phyloP scores from a whole-genome alignment of 2,888 invertebrate genomes.

The Lochmaea crataegi region DNA sequence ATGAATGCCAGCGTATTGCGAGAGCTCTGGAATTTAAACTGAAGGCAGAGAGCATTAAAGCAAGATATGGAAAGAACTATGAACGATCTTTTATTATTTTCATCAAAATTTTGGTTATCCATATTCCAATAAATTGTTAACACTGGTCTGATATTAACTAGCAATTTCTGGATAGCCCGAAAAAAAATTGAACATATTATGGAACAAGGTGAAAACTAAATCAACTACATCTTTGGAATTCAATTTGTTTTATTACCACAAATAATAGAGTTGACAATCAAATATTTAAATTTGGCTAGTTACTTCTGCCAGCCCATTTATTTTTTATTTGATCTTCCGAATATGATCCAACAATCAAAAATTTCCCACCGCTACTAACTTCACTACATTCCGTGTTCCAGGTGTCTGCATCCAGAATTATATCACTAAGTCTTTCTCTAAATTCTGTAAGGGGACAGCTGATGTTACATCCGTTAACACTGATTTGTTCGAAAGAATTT shows the following conservation, averaged over 20 bases:
- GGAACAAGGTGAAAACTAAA: too few relatives aligned
- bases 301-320: background rate
- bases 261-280: background rate
- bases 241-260: background rate
- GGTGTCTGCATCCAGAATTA: background rate
- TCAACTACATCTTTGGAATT: background rate
- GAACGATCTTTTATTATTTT: too few relatives aligned
- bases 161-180: too few relatives aligned
- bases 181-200: too few relatives aligned
- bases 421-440: background rate
- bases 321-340: background rate
- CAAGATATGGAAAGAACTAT: too few relatives aligned
- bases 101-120: too few relatives aligned
- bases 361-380: background rate
- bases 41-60: too few relatives aligned
- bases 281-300: background rate
- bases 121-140: too few relatives aligned
- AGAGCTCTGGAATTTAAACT: too few relatives aligned
- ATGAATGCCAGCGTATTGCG: too few relatives aligned
- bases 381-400: background rate
- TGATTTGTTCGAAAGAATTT: background rate
- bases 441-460: background rate
- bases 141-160: too few relatives aligned
- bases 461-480: constrained; percentile 2
- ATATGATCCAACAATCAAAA: background rate